These are phyloP conservation scores for Ibidorhyncha struthersii DNA, from an alignment of 2,113 vertebrate genomes.

Conservation along the genomic window DNA sequence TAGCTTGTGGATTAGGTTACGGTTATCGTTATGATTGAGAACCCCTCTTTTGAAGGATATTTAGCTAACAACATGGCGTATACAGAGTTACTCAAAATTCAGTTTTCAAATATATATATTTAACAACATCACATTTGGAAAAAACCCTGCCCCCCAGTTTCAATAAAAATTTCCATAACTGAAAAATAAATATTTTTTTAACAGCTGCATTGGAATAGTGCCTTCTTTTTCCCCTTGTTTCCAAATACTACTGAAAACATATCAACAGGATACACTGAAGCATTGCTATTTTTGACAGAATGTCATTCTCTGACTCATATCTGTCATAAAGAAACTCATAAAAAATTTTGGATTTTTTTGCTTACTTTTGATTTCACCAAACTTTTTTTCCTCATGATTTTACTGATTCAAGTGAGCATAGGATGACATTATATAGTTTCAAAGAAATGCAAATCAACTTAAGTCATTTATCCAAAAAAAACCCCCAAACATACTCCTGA, in stretches of 20 bases:
- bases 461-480: neutral
- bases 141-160: neutral
- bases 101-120: neutral
- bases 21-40: neutral
- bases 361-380: neutral
- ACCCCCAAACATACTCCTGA: too few relatives aligned
- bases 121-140: neutral
- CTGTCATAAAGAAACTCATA: neutral
- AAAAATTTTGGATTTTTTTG: neutral
- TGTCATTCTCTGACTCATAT: neutral
- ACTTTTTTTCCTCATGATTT: neutral
- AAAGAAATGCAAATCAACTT: neutral
- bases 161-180: slow-evolving; percentile 30
- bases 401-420: neutral
- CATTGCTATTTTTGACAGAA: neutral
- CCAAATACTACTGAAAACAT: neutral
- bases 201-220: slow-evolving; percentile 30
- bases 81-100: neutral
- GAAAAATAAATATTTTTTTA: slow-evolving; percentile 42
- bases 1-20: neutral
- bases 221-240: slow-evolving; percentile 8
- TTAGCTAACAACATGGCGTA: neutral
- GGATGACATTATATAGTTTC: neutral
- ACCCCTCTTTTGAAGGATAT: neutral
- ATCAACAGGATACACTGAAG: neutral